Evolutionary conservation across 2,113 vertebrate genomes (phyloP).

Genomic region (Antechinus stuartii): DNA sequence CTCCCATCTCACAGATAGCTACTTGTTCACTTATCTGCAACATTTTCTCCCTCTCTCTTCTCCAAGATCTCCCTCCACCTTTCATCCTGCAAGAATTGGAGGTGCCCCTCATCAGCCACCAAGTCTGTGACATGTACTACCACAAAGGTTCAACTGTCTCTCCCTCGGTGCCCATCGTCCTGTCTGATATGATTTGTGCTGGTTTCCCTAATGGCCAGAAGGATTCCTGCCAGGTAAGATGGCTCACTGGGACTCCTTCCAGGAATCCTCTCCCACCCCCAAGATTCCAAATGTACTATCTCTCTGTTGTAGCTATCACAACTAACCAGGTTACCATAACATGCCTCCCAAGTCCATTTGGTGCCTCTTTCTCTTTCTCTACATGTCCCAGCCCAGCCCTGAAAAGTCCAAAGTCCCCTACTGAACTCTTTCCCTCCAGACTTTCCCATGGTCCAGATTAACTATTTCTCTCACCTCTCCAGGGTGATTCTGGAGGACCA

Average conservation of each 20-base stretch:
- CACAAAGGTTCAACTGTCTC: neutral
- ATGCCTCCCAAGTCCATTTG: neutral
- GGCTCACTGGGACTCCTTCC: neutral
- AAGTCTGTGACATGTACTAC: conserved; percentile 27
- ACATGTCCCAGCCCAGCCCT: neutral
- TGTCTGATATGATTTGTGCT: conserved; percentile 49
- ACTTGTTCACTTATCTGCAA: neutral
- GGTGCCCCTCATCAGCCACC: neutral
- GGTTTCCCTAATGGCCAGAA: conserved; percentile 6
- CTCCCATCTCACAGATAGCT: neutral
- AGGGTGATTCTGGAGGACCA: conserved; percentile 84
- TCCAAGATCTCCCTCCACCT: neutral
- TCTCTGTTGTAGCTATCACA: neutral
- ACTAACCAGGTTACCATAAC: neutral
- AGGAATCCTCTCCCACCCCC: neutral
- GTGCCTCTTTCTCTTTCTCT: neutral
- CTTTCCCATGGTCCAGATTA: neutral
- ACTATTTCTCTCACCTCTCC: neutral
- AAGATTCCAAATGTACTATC: neutral
- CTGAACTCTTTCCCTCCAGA: neutral
- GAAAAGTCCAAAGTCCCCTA: neutral
- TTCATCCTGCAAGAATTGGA: conserved; percentile 45
- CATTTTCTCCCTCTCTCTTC: neutral
- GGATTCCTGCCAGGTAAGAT: conserved; percentile 38
- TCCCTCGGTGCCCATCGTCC: accelerated